Percentiles rank a stretch among this genome's conserved stretches.
Evolutionary conservation across 2,113 vertebrate genomes (phyloP).

Genomic region (Odocoileus virginianus): DNA sequence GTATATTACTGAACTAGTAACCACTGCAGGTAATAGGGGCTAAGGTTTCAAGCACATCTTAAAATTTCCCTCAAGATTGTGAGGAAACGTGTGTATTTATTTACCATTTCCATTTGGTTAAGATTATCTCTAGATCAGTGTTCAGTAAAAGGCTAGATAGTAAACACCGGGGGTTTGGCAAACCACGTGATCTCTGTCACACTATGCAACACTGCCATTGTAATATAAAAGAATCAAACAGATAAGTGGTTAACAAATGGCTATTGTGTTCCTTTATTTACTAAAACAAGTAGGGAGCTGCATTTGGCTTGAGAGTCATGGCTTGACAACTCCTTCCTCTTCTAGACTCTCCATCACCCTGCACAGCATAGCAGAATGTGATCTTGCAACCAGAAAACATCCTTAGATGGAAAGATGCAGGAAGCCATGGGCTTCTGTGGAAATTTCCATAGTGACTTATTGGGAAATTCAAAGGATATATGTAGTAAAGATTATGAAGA

Average conservation of each 20-base stretch:
- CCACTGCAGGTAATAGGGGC: fast-evolving
- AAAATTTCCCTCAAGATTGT: neutral
- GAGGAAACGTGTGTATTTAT: neutral
- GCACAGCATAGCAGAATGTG: neutral
- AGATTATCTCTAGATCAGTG: neutral
- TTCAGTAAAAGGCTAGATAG: neutral
- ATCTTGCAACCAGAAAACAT: neutral
- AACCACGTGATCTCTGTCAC: neutral
- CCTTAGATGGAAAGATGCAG: neutral
- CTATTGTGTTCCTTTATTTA: neutral
- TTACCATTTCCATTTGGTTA: neutral
- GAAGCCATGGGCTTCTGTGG: neutral
- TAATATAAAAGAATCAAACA: neutral
- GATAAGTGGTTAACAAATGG: neutral
- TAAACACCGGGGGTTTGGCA: neutral
- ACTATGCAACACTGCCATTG: neutral
- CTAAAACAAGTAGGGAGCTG: neutral
- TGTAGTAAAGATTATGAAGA: neutral
- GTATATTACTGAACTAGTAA: neutral
- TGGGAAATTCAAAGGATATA: neutral
- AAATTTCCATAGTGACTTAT: neutral
- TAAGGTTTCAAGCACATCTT: neutral
- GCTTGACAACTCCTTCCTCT: neutral
- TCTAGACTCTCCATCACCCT: neutral
- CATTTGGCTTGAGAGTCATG: neutral